A percentile compares a stretch with the other conserved stretches of the same genome.
Evolutionary conservation across 2,888 invertebrate genomes (phyloP).

Genomic region (Papilio protenor): DNA sequence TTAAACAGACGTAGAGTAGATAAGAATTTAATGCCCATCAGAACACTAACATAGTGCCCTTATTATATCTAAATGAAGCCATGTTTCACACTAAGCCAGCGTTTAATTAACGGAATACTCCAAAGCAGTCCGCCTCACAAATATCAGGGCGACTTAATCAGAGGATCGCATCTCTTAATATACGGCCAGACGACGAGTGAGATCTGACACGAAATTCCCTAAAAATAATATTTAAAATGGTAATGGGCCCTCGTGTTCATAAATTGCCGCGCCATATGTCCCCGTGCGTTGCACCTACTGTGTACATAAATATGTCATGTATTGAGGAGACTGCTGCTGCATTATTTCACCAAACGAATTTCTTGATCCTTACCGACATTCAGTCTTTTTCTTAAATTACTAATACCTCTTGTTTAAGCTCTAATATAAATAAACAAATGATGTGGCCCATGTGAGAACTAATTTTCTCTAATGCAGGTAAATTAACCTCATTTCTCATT

Average conservation of each 20-base stretch:
- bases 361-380: conserved; percentile 64
- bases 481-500: no score
- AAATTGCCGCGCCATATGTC: conserved; percentile 84
- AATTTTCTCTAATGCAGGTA: not conserved
- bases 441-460: not conserved
- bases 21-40: conserved; percentile 40
- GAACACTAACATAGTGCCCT: conserved; percentile 28
- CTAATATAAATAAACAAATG: not conserved
- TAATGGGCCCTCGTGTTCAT: conserved; percentile 82
- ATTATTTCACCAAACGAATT: conserved; percentile 60
- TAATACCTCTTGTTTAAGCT: not conserved
- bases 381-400: conserved; percentile 28
- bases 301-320: conserved; percentile 84
- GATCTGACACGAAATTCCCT: conserved; percentile 85
- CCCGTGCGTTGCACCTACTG: conserved; percentile 79
- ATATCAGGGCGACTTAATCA: conserved; percentile 79
- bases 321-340: conserved; percentile 75
- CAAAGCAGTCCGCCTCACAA: conserved; percentile 67
- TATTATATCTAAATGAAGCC: conserved; percentile 43
- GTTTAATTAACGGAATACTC: conserved; percentile 79
- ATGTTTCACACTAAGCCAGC: conserved; percentile 59
- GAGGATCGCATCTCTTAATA: conserved; percentile 83
- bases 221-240: conserved; percentile 85
- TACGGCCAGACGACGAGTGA: conserved; percentile 80
- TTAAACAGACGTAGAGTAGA: conserved; percentile 27